A percentile compares a stretch with the other conserved stretches of the same genome.
These are phyloP conservation scores for Zenarchopterus dispar DNA, from an alignment of 2,797 vertebrate genomes.

Conservation along the genomic window DNA sequence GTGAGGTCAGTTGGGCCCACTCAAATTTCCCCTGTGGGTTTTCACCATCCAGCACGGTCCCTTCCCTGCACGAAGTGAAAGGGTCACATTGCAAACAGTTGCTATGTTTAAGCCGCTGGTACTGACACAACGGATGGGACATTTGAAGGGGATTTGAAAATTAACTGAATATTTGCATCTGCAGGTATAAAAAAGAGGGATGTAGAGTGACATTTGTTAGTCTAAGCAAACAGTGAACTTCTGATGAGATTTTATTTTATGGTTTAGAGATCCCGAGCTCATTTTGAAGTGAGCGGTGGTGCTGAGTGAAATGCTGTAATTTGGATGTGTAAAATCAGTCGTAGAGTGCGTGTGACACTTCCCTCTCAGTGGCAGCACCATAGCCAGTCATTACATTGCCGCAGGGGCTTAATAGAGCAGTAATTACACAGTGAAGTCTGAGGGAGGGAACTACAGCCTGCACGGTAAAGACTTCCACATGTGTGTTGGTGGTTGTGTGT, in stretches of 20 bases:
- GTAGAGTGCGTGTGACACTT: constrained; percentile 63
- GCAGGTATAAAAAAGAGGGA: not conserved
- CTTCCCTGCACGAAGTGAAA: constrained; percentile 42
- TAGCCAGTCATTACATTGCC: constrained; percentile 71
- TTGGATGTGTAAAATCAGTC: constrained; percentile 30
- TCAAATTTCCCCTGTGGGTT: constrained; percentile 68
- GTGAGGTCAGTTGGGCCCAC: constrained; percentile 51
- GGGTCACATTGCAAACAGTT: constrained; percentile 6
- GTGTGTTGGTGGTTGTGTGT: constrained; percentile 48
- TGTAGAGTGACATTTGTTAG: not conserved
- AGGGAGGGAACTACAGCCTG: constrained; percentile 56
- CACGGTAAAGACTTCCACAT: constrained; percentile 78
- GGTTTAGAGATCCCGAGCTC: not conserved
- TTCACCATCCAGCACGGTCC: constrained; percentile 15
- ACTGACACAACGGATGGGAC: constrained; percentile 18
- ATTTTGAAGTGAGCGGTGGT: not conserved
- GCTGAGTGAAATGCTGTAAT: constrained; percentile 26
- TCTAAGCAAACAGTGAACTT: not conserved
- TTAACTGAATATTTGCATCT: not conserved
- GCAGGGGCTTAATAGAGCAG: constrained; percentile 70
- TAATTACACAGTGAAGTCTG: constrained; percentile 71
- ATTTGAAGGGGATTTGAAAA: constrained; percentile 50
- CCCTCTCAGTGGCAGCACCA: constrained; percentile 37
- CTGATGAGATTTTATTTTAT: not conserved
- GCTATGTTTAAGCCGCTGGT: not conserved